Evolutionary conservation across 2,888 invertebrate species (phyloP).

Genomic region (Metellina segmentata): DNA sequence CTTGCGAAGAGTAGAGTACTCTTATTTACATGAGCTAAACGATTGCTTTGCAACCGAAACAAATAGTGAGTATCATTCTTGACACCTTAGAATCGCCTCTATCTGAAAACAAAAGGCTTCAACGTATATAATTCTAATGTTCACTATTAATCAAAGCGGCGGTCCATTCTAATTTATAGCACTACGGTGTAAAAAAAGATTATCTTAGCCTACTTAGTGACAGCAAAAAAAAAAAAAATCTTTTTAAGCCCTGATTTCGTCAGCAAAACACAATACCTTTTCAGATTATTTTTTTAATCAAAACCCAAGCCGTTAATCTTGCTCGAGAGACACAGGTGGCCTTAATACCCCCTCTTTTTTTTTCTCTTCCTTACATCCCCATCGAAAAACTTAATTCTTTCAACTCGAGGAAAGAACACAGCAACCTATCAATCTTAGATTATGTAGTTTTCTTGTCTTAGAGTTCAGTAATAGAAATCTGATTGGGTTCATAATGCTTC

Average conservation of each 20-base stretch:
- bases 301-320: conserved; percentile 71
- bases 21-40: background rate
- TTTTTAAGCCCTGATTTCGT: conserved; percentile 19
- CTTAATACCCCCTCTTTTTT: conserved; percentile 4
- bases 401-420: conserved; percentile 53
- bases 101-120: conserved; percentile 22
- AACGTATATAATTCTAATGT: background rate
- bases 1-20: background rate
- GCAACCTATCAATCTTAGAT: conserved; percentile 74
- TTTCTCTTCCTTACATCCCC: conserved; percentile 6
- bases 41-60: background rate
- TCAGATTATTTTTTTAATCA: conserved; percentile 48
- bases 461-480: conserved; percentile 71
- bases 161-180: background rate
- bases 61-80: background rate
- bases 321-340: conserved; percentile 60
- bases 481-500: conserved; percentile 63
- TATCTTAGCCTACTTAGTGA: background rate
- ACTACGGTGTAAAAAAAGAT: background rate
- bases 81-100: conserved; percentile 6
- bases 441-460: conserved; percentile 65
- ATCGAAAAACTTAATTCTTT: conserved; percentile 19
- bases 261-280: conserved; percentile 33
- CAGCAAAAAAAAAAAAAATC: background rate
- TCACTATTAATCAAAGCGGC: background rate